Conservation (phyloP, 2,888 invertebrate species). For the Lithosia quadra region DNA sequence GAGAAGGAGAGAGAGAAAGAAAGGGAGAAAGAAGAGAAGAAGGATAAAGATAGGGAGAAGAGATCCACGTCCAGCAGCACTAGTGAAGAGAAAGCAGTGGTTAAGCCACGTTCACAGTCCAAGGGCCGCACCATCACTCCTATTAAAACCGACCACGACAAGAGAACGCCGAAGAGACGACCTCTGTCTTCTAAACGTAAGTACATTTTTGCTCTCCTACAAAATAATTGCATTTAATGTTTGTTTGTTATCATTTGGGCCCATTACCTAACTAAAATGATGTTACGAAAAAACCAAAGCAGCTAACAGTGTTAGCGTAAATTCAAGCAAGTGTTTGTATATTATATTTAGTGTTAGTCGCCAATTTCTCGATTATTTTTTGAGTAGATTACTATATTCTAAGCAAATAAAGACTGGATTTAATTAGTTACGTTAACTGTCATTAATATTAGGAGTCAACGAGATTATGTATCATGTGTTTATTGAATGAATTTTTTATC, state of each 20-base stretch:
- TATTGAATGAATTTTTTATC: too few relatives aligned
- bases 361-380: too few relatives aligned
- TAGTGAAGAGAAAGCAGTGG: slow-evolving; percentile 70
- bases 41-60: slow-evolving; percentile 65
- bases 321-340: too few relatives aligned
- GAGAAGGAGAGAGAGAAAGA: slow-evolving; percentile 64
- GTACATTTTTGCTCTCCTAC: background rate
- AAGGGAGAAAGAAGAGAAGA: slow-evolving; percentile 59
- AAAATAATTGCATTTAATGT: background rate
- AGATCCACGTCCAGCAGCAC: slow-evolving; percentile 61
- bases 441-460: too few relatives aligned
- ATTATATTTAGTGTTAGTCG: too few relatives aligned
- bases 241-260: too few relatives aligned
- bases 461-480: too few relatives aligned
- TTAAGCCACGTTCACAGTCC: slow-evolving; percentile 76
- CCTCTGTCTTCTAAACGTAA: slow-evolving; percentile 76
- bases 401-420: too few relatives aligned
- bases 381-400: too few relatives aligned
- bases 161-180: slow-evolving; percentile 73
- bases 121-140: slow-evolving; percentile 73
- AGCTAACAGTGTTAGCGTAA: too few relatives aligned
- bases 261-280: background rate
- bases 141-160: slow-evolving; percentile 70
- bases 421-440: too few relatives aligned
- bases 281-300: background rate